Evolutionary conservation across 2,797 vertebrate species (phyloP).

Genomic region (Syncerus caffer): DNA sequence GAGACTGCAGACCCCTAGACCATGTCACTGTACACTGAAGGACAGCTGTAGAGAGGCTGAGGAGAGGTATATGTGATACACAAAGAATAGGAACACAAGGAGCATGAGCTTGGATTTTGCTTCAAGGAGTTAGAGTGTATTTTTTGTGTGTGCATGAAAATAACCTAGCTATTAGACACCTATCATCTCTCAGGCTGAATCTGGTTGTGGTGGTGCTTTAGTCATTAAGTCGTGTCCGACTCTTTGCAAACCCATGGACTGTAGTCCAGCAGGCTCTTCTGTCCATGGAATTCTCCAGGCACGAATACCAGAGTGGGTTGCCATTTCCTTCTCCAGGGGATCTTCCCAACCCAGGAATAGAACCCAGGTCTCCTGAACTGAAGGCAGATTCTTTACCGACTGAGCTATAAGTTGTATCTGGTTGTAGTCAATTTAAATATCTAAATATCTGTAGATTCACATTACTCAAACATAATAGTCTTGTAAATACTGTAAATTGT

Average conservation of each 20-base stretch:
- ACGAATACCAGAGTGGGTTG: neutral
- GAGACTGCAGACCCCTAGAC: neutral
- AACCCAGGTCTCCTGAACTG: neutral
- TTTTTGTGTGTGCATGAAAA: neutral
- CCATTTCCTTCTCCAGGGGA: neutral
- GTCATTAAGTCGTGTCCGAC: fast-evolving
- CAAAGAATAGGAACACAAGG: neutral
- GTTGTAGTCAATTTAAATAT: neutral
- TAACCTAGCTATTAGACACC: neutral
- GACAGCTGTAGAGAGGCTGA: neutral
- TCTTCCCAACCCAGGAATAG: neutral
- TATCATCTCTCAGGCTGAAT: neutral
- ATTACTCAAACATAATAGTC: neutral
- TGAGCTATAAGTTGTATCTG: neutral
- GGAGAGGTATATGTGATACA: neutral
- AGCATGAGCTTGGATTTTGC: neutral
- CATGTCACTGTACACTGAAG: too few relatives aligned
- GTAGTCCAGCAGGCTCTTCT: neutral
- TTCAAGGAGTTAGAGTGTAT: neutral
- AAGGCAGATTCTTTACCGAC: neutral
- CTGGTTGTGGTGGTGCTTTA: neutral
- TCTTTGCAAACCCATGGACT: neutral
- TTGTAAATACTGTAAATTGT: neutral
- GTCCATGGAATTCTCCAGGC: neutral
- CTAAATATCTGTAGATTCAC: neutral